These are phyloP conservation scores for Sesia bembeciformis DNA, from an alignment of 2,888 invertebrate genomes.

Conservation along the genomic window DNA sequence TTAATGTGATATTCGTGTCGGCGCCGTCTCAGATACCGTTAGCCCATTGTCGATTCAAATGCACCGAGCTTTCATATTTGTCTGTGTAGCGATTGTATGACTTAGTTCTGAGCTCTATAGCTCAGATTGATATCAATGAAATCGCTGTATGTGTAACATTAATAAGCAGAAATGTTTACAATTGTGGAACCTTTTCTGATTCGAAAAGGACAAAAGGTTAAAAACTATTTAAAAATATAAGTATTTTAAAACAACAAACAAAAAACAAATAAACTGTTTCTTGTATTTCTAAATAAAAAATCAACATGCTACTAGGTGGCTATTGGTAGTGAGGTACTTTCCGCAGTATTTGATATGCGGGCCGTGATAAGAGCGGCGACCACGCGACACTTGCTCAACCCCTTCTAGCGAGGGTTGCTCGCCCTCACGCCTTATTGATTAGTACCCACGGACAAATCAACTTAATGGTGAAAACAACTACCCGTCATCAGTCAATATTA, in stretches of 20 bases:
- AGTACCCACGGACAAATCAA: conserved; percentile 47
- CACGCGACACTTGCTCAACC: conserved; percentile 68
- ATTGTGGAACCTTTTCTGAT: too few species aligned
- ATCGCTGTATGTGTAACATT: not conserved
- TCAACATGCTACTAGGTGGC: not conserved
- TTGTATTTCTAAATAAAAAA: not conserved
- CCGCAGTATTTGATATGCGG: conserved; percentile 64
- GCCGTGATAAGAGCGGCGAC: conserved; percentile 55
- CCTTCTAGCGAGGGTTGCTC: conserved; percentile 59
- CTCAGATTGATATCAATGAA: not conserved
- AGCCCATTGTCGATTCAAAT: conserved; percentile 66
- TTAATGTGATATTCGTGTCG: conserved; percentile 72
- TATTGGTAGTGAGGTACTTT: conserved; percentile 40
- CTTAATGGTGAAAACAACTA: conserved; percentile 40
- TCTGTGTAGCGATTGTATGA: conserved; percentile 45
- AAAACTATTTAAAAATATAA: not conserved
- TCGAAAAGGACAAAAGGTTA: too few species aligned
- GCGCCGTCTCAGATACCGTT: conserved; percentile 61
- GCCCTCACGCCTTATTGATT: conserved; percentile 71
- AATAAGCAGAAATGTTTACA: too few species aligned
- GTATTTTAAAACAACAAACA: not conserved
- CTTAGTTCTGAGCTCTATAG: conserved; percentile 20
- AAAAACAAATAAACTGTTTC: not conserved
- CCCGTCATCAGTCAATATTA: not conserved
- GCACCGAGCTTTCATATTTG: conserved; percentile 61